phyloP scores from a whole-genome alignment of 2,113 vertebrate species.

The Motacilla alba region DNA sequence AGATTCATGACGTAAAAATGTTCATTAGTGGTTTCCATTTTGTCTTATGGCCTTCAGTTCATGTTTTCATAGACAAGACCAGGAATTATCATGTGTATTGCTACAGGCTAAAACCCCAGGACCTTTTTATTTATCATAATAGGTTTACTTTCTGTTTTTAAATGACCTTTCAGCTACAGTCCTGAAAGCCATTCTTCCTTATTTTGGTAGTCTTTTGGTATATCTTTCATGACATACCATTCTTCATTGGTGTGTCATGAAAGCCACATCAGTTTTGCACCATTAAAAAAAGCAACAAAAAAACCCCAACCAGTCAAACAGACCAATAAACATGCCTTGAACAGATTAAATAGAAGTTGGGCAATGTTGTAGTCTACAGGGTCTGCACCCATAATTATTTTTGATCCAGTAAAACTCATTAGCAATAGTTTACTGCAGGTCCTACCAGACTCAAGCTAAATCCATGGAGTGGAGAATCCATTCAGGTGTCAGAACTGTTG shows the following conservation, averaged over 20 bases:
- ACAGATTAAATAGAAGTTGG: not conserved
- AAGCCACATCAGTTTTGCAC: not conserved
- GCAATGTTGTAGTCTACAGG: not conserved
- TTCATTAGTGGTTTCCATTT: not conserved
- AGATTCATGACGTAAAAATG: not conserved
- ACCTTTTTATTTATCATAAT: not conserved
- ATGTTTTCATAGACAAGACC: not conserved
- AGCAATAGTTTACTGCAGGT: not conserved
- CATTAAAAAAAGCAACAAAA: not conserved
- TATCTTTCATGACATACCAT: not conserved
- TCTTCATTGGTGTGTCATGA: not conserved
- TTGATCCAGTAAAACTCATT: not conserved
- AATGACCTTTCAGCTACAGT: not conserved
- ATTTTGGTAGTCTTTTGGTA: not conserved
- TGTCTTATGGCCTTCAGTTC: not conserved
- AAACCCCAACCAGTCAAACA: not conserved
- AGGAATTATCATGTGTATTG: not conserved
- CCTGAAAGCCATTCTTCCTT: not conserved
- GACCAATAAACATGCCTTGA: not conserved
- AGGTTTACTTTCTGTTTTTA: not conserved
- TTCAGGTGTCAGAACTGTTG: not conserved
- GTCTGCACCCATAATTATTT: not conserved
- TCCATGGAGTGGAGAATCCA: not conserved
- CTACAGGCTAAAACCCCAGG: not conserved
- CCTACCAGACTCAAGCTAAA: not conserved